Base-by-base conservation (phyloP, 2,888 invertebrate species). In the Steinernema carpocapsae region DNA sequence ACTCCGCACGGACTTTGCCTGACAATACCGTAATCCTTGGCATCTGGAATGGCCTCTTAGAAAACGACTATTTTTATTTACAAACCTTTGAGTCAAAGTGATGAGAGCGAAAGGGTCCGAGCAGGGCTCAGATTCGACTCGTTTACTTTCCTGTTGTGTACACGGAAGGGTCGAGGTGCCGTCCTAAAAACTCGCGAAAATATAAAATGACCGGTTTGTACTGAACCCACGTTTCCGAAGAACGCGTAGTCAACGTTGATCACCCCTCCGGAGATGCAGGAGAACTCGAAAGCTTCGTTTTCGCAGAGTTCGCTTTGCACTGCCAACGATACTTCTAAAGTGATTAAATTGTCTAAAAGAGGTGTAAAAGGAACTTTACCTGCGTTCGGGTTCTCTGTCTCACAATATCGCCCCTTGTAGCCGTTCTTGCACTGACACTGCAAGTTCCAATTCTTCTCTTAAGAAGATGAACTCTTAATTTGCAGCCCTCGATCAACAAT, bases 231-330 rank as follows among this genome's bases (percentile, higher is more conserved):
- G 26, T 43, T 76, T 6, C 83, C 83, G 64, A 77, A 83, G 24
- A 80, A 78, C 0, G 83, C 83, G 52, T 76, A 83, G 71, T 83
- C 83, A 4, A 83, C 82, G 3, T 78, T 71, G 46, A 83, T 81
- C 43, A 78, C 77, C 32, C 77, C 77, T 0, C 76, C 76, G n/a
- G 76, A 73, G 0, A 72, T 73, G 46, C 83, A 83, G 3, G 79
- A 76, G 43, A 77, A 82, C 14, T 79, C 77, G 42, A 83, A 78
- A 45, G 70, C 32, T 10, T 72, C 72, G 1, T 74, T 56, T 12
- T 73, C 74, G 70, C 80, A 80, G 0, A 76, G 72, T 70, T 26
- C 32, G 29, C 72, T 73, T 6, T 64, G 51, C 12, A 32, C 24
- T 19, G 22, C 43, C 17, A 59, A 17, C 32, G 24, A 32, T 1